Conservation (phyloP, 2,888 invertebrate genomes). For the Steinernema carpocapsae region DNA sequence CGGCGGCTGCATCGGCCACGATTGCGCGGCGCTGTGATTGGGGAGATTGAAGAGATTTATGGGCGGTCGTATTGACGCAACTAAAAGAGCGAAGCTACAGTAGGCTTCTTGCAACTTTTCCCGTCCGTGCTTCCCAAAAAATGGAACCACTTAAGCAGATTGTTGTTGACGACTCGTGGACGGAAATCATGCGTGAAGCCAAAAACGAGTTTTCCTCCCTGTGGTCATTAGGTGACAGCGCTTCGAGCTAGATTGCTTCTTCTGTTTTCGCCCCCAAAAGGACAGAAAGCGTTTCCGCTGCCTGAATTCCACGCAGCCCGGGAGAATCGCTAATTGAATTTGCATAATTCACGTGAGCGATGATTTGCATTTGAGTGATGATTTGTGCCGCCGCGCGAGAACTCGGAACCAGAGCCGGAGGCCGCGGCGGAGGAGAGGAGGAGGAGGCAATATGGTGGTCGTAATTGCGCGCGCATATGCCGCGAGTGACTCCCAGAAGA, state of each 20-base stretch:
- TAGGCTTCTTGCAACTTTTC: background rate
- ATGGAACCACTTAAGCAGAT: conserved; percentile 26
- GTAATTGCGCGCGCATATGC: conserved; percentile 34
- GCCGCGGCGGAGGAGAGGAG: background rate
- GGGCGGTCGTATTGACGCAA: conserved; percentile 28
- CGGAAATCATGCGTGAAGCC: conserved; percentile 22
- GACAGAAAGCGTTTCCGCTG: conserved; percentile 2
- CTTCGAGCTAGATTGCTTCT: conserved; percentile 17
- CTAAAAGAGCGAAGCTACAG: conserved; percentile 10
- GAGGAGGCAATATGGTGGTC: conserved; percentile 19
- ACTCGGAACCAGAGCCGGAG: conserved; percentile 19
- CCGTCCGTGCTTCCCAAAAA: background rate
- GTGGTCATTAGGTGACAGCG: background rate
- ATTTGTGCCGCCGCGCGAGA: conserved; percentile 13
- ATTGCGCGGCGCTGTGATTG: background rate
- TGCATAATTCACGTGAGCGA: conserved; percentile 31
- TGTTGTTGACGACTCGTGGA: conserved; percentile 4
- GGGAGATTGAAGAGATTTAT: conserved; percentile 30
- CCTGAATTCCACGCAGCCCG: background rate
- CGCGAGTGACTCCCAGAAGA: conserved; percentile 34
- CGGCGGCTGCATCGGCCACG: conserved; percentile 22
- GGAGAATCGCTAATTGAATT: conserved; percentile 19
- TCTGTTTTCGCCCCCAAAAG: conserved; percentile 6
- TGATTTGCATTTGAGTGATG: conserved; percentile 33
- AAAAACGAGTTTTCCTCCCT: conserved; percentile 7